These are phyloP conservation scores for Sympetrum striolatum DNA, from an alignment of 2,888 invertebrate genomes.

Conservation along the genomic window DNA sequence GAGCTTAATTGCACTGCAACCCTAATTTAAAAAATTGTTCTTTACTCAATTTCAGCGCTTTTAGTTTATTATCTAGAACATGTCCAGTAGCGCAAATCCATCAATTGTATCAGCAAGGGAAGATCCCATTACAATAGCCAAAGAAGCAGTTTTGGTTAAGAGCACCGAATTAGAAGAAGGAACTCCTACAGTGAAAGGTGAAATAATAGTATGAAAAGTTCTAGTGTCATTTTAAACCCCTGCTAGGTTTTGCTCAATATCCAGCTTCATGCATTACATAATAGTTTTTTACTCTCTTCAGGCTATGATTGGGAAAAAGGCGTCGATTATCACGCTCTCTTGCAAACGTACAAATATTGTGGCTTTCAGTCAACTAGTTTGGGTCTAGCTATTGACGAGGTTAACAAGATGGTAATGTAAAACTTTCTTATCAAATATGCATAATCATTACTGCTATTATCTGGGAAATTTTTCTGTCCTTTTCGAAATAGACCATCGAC, in stretches of 20 bases:
- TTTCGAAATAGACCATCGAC: no score
- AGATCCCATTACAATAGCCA: slow-evolving; percentile 57
- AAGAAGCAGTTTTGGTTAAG: slow-evolving; percentile 74
- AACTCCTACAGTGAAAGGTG: slow-evolving; percentile 70
- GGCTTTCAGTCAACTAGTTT: slow-evolving; percentile 99
- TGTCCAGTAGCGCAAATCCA: not conserved
- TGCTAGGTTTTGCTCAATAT: slow-evolving; percentile 13
- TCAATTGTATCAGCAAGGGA: not conserved
- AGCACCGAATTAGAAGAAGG: slow-evolving; percentile 72
- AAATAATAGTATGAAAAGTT: not conserved
- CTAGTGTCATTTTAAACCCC: not conserved
- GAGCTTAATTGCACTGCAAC: no score
- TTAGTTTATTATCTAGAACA: not conserved
- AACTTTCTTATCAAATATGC: no score
- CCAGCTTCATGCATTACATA: not conserved
- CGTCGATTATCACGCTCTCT: slow-evolving; percentile 81
- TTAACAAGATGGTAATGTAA: slow-evolving; percentile 81
- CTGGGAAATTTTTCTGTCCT: no score
- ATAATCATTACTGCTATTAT: no score
- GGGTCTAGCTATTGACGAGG: slow-evolving; percentile 87
- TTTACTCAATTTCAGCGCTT: no score
- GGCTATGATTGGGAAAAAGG: slow-evolving; percentile 96
- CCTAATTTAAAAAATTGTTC: no score
- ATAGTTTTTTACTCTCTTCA: slow-evolving; percentile 49
- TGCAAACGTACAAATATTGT: slow-evolving; percentile 78